Conservation (phyloP, 2,888 invertebrate genomes). For the Phanerotoma sp. region DNA sequence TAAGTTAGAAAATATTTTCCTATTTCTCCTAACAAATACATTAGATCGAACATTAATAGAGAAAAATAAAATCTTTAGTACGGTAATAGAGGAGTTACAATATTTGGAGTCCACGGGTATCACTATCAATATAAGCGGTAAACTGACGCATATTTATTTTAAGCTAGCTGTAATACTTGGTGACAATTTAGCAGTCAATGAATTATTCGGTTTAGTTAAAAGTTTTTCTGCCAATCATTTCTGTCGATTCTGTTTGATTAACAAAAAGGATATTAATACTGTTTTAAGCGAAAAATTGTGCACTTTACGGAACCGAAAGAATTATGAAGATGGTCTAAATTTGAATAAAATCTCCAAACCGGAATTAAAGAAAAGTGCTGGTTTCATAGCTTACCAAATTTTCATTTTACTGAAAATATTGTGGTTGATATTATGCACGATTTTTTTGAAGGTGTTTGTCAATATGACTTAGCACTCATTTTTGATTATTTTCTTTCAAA, state of each 20-base stretch:
- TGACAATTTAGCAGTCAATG: constrained; percentile 31
- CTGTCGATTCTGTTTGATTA: constrained; percentile 32
- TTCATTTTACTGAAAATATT: constrained; percentile 29
- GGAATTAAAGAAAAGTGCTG: constrained; percentile 28
- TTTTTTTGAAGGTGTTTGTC: constrained; percentile 26
- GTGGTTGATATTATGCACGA: constrained; percentile 32
- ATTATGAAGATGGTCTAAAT: constrained; percentile 24
- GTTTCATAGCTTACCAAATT: constrained; percentile 23
- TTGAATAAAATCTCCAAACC: constrained; percentile 13
- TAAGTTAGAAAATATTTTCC: too few relatives aligned
- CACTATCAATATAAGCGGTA: too few relatives aligned
- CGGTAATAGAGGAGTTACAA: too few relatives aligned
- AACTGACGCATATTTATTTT: constrained; percentile 23
- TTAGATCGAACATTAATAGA: too few relatives aligned
- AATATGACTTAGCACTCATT: constrained; percentile 24
- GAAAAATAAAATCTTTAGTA: too few relatives aligned
- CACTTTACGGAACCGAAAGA: constrained; percentile 11
- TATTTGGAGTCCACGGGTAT: too few relatives aligned
- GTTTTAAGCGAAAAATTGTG: constrained; percentile 20
- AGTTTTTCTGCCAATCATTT: constrained; percentile 28
- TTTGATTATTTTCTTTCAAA: constrained; percentile 9
- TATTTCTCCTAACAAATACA: too few relatives aligned
- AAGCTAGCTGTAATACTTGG: constrained; percentile 29
- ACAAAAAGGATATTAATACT: constrained; percentile 16
- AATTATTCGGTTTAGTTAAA: constrained; percentile 30